A percentile compares a stretch with the other conserved stretches of the same genome.
Conservation (phyloP, 1,140 invertebrate species). For the Globodera rostochiensis region DNA sequence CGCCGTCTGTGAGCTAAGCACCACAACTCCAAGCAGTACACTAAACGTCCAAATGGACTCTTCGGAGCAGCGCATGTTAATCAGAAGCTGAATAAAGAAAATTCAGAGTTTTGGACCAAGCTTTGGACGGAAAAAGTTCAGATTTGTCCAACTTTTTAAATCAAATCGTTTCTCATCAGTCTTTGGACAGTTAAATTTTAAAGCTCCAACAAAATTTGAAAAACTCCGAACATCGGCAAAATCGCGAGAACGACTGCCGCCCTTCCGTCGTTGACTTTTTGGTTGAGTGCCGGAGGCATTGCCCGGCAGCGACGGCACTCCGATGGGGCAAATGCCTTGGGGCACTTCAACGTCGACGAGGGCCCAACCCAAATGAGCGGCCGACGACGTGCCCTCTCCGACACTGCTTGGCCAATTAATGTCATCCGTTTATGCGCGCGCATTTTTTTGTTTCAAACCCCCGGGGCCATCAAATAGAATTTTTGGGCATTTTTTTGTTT, state of each 20-base stretch:
- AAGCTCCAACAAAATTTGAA: too few relatives aligned
- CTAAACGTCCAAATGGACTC: slow-evolving; percentile 28
- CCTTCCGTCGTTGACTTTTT: neutral
- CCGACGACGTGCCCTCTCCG: neutral
- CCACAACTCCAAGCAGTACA: slow-evolving; percentile 31
- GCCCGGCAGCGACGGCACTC: neutral
- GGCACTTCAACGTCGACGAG: neutral
- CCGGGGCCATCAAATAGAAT: too few relatives aligned
- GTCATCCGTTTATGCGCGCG: neutral
- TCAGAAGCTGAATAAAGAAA: slow-evolving; percentile 34
- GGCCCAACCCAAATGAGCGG: neutral
- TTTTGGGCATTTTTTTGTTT: too few relatives aligned
- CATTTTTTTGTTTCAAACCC: too few relatives aligned
- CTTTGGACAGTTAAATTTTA: too few relatives aligned
- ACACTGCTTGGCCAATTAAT: neutral
- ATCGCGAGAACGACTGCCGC: neutral
- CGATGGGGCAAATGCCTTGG: neutral
- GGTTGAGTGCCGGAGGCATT: neutral
- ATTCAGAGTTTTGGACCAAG: too few relatives aligned
- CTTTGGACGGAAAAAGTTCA: too few relatives aligned
- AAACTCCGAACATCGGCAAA: neutral
- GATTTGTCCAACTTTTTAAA: too few relatives aligned
- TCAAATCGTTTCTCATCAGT: too few relatives aligned
- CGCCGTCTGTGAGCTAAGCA: slow-evolving; percentile 32
- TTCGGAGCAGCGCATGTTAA: slow-evolving; percentile 40